Evolutionary conservation across 1,140 invertebrate genomes (phyloP).

Genomic region (Bilobella aurantiaca): DNA sequence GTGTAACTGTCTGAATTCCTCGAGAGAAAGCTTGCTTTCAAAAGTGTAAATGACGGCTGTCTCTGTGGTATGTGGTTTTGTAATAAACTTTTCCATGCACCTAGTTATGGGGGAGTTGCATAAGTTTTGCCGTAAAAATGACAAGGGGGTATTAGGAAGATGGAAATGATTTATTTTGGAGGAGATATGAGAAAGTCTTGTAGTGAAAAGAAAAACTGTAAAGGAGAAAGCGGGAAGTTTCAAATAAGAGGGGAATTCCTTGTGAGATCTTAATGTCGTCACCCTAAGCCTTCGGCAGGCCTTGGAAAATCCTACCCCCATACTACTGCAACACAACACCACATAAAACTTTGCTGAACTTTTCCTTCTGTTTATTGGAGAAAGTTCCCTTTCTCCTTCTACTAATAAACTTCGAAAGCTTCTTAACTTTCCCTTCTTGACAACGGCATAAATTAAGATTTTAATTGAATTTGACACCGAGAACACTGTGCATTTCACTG

Average conservation of each 20-base stretch:
- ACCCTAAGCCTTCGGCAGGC: conserved; percentile 1
- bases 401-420: conserved; percentile 5
- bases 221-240: neutral
- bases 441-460: conserved; percentile 6
- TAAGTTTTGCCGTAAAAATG: conserved; percentile 17
- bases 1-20: neutral
- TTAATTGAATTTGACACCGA: conserved; percentile 1
- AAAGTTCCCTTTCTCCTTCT: neutral
- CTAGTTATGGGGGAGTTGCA: neutral
- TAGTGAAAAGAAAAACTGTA: neutral
- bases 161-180: conserved; percentile 12
- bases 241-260: neutral
- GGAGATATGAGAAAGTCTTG: conserved; percentile 8
- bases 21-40: neutral
- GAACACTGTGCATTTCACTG: too few relatives aligned
- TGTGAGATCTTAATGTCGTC: neutral
- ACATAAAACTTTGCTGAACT: conserved; percentile 2
- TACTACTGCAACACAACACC: neutral
- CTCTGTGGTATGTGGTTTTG: neutral
- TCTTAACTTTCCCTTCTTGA: conserved; percentile 1
- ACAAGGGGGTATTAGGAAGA: neutral
- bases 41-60: neutral
- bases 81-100: neutral
- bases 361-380: neutral
- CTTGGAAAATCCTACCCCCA: neutral